Percentiles rank a stretch among this genome's conserved stretches.
Evolutionary conservation across 2,113 vertebrate species (phyloP).

Genomic region (Thomomys bottae): DNA sequence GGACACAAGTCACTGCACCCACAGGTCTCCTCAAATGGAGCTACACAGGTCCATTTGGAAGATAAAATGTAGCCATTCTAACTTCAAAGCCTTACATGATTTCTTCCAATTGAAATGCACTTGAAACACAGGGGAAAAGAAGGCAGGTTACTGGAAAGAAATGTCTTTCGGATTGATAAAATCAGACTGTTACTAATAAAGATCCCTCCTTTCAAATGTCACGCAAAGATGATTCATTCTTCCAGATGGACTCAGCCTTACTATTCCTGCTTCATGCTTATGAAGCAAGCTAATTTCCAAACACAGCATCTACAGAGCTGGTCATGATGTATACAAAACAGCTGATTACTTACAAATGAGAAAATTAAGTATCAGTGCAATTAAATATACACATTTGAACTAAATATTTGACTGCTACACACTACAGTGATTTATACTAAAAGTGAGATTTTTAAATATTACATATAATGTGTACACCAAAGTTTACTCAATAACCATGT

Average conservation of each 20-base stretch:
- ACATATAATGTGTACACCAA: constrained; percentile 8
- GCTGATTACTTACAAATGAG: constrained; percentile 71
- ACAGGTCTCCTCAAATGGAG: not conserved
- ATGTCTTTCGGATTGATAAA: constrained; percentile 46
- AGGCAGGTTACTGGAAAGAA: not conserved
- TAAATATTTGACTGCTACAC: constrained; percentile 61
- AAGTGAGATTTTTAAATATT: constrained; percentile 66
- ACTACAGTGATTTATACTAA: constrained; percentile 53
- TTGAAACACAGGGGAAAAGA: constrained; percentile 15
- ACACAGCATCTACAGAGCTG: constrained; percentile 46
- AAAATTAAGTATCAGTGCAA: constrained; percentile 71
- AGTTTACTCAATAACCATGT: constrained; percentile 58
- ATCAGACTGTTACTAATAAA: not conserved
- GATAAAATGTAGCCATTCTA: constrained; percentile 39
- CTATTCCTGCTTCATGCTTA: constrained; percentile 53
- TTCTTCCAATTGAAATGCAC: constrained; percentile 30
- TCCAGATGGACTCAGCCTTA: constrained; percentile 58
- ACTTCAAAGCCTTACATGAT: constrained; percentile 31
- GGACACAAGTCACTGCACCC: not conserved
- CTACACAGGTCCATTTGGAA: not conserved
- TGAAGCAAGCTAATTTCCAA: constrained; percentile 65
- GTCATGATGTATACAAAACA: constrained; percentile 66
- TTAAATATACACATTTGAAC: constrained; percentile 68
- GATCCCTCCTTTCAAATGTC: constrained; percentile 50
- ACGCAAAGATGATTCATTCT: constrained; percentile 55